A percentile compares a stretch with the other conserved stretches of the same genome.
phyloP scores from a whole-genome alignment of 2,797 vertebrate genomes.

The Myotis planiceps region DNA sequence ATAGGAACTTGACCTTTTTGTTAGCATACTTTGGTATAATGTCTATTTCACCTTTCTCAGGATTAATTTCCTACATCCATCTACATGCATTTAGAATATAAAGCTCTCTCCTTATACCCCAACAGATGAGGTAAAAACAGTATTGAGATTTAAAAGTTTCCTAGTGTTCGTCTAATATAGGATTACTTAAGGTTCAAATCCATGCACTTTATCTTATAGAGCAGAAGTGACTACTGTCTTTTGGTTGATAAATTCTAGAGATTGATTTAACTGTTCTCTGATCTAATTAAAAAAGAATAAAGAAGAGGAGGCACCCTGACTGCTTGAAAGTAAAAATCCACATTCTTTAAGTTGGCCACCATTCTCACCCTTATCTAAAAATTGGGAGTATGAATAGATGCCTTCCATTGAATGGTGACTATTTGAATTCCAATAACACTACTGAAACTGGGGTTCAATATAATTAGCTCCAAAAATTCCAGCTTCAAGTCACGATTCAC shows the following conservation, averaged over 20 bases:
- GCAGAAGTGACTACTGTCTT: background rate
- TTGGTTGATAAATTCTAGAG: slow-evolving; percentile 16
- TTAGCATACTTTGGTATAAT: background rate
- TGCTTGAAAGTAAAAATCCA: background rate
- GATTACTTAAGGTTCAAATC: background rate
- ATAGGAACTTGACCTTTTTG: background rate
- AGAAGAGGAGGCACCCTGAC: background rate
- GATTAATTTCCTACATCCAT: background rate
- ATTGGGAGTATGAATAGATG: too few relatives aligned
- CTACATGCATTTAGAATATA: background rate
- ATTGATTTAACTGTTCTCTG: background rate
- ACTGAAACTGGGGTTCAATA: background rate
- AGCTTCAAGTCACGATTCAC: background rate
- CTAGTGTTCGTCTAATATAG: background rate
- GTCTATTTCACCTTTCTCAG: background rate
- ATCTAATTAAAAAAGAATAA: slow-evolving; percentile 37
- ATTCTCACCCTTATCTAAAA: background rate
- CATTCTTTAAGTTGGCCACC: background rate
- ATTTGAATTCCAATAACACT: background rate
- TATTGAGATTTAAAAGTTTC: background rate
- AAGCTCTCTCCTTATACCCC: background rate
- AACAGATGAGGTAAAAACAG: background rate
- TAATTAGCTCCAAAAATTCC: background rate
- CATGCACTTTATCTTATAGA: background rate
- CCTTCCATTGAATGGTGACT: background rate